Evolutionary conservation across 2,888 invertebrate genomes (phyloP).

Genomic region (Drosophila hamatofila): DNA sequence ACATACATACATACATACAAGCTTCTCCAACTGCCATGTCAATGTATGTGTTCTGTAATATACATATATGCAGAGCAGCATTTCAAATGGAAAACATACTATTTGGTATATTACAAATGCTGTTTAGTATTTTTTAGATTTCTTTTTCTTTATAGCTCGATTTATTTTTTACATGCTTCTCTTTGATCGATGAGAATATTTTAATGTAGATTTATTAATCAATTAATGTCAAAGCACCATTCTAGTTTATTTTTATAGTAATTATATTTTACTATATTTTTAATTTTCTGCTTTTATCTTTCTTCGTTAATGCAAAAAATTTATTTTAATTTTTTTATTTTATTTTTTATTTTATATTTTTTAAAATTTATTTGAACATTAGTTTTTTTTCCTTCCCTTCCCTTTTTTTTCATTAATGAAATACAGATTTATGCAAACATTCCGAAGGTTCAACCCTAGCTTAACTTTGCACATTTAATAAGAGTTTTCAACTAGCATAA

Average conservation of each 20-base stretch:
- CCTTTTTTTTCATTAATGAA: not conserved
- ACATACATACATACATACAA: too few species aligned
- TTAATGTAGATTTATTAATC: too few species aligned
- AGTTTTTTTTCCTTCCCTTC: too few species aligned
- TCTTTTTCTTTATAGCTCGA: too few species aligned
- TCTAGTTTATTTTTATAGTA: too few species aligned
- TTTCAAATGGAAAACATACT: not conserved
- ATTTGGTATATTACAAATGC: not conserved
- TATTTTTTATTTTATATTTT: not conserved
- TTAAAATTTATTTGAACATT: not conserved
- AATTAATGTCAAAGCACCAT: too few species aligned
- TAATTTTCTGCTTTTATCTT: too few species aligned
- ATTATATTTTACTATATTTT: too few species aligned
- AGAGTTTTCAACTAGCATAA: slow-evolving; percentile 31
- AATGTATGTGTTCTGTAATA: not conserved
- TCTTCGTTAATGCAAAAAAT: too few species aligned
- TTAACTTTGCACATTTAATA: slow-evolving; percentile 17
- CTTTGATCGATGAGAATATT: too few species aligned
- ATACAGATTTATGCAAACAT: not conserved
- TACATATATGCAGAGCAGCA: not conserved
- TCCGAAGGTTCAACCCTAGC: not conserved
- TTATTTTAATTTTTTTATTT: not conserved
- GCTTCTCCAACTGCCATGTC: not conserved
- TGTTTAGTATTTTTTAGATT: too few species aligned
- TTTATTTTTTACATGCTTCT: too few species aligned